Conservation (phyloP, 2,797 vertebrate species). For the Sternotherus odoratus region DNA sequence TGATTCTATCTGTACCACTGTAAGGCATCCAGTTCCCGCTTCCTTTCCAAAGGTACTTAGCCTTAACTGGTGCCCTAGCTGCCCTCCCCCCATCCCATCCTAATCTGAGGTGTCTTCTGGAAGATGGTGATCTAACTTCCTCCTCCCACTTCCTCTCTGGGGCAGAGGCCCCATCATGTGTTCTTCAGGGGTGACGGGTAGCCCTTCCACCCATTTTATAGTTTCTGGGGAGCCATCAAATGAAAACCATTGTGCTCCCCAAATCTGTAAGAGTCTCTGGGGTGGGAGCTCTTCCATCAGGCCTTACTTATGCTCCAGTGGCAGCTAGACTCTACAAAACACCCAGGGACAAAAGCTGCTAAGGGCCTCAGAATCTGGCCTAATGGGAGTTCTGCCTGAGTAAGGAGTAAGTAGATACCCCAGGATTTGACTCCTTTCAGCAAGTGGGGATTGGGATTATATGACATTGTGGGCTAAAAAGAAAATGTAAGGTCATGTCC, state of each 20-base stretch:
- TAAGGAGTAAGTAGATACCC: neutral
- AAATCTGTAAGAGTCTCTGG: neutral
- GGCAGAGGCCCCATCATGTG: neutral
- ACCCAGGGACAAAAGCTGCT: neutral
- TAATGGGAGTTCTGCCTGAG: neutral
- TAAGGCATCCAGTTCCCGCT: neutral
- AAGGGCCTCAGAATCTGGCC: neutral
- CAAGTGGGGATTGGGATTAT: neutral
- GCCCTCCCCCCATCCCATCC: neutral
- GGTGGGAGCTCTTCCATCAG: neutral
- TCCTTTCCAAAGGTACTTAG: neutral
- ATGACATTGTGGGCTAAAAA: neutral
- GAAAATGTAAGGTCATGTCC: neutral
- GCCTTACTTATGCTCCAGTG: neutral
- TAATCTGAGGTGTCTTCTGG: neutral
- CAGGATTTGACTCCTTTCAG: neutral
- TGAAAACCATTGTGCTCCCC: neutral
- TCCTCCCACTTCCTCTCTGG: neutral
- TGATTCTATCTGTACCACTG: fast-evolving
- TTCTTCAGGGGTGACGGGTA: neutral
- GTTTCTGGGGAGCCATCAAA: neutral
- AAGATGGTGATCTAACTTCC: neutral
- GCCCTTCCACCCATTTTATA: neutral
- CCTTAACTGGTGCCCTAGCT: neutral
- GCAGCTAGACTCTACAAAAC: fast-evolving